Conservation (phyloP, 2,113 vertebrate genomes). For the Burhinus oedicnemus region DNA sequence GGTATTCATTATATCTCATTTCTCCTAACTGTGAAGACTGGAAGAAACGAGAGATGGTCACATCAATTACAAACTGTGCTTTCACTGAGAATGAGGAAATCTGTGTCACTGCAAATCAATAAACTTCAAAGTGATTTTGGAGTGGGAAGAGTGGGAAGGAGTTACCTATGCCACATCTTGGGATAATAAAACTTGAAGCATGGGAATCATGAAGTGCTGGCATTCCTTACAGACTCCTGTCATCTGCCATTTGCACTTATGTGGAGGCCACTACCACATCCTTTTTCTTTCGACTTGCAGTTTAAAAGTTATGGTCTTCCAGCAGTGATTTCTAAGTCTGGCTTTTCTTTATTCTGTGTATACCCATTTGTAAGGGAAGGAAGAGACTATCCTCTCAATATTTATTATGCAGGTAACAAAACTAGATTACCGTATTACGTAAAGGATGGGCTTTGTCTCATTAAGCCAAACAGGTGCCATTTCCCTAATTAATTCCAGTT, state of each 20-base stretch:
- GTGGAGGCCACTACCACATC: background rate
- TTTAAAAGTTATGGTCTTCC: slow-evolving; percentile 34
- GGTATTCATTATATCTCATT: background rate
- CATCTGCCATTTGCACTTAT: background rate
- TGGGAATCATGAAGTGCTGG: background rate
- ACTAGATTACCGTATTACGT: background rate
- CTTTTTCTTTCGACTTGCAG: slow-evolving; percentile 10
- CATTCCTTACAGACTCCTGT: background rate
- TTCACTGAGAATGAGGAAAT: background rate
- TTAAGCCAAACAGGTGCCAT: slow-evolving; percentile 44
- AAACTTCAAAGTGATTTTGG: background rate
- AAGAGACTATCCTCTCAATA: background rate
- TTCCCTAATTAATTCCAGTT: slow-evolving; percentile 39
- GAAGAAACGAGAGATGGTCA: background rate
- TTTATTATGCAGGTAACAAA: background rate
- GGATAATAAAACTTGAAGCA: background rate
- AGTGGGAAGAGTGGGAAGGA: background rate
- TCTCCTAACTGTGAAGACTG: background rate
- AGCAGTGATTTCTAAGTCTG: slow-evolving; percentile 19
- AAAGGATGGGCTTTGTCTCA: background rate
- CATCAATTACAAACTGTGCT: background rate
- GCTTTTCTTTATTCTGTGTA: background rate
- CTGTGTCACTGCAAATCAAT: background rate
- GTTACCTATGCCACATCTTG: background rate
- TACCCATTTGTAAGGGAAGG: background rate